Evolutionary conservation across 64 coral and sea anemone species (phyloP).

Genomic region (Catalaphyllia jardinei): DNA sequence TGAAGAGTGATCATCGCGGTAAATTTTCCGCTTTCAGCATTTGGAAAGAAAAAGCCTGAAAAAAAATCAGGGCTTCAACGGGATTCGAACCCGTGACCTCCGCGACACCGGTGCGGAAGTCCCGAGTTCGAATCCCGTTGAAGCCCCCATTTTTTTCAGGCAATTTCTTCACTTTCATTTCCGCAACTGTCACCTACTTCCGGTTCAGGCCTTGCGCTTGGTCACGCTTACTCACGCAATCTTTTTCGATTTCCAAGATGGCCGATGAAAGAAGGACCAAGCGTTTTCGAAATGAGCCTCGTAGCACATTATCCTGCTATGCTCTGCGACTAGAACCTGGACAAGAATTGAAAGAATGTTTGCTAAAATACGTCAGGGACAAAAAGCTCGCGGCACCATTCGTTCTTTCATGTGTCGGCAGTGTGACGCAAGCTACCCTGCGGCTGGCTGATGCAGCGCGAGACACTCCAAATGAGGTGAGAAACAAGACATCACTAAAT

Average conservation of each 20-base stretch:
- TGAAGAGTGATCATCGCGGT: too few species aligned
- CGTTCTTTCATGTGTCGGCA: constrained; percentile 89
- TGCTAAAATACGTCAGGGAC: constrained; percentile 60
- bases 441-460: constrained; percentile 50
- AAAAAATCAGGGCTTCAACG: too few species aligned
- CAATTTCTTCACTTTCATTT: too few species aligned
- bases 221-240: not conserved
- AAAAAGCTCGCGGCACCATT: constrained; percentile 74
- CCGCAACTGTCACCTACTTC: too few species aligned
- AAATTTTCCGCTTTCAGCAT: too few species aligned
- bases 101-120: too few species aligned
- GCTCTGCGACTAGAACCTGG: constrained; percentile 83
- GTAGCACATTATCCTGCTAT: constrained; percentile 59
- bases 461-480: constrained; percentile 33
- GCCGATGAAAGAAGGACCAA: not conserved
- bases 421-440: constrained; percentile 72
- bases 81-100: too few species aligned
- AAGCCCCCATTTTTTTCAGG: too few species aligned
- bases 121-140: too few species aligned
- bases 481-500: not conserved
- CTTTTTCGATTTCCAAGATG: not conserved
- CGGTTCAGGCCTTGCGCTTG: not conserved
- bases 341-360: constrained; percentile 58
- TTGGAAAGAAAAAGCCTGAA: too few species aligned
- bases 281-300: not conserved